phyloP scores from a whole-genome alignment of 1,140 invertebrate species.

The Ooceraea biroi region DNA sequence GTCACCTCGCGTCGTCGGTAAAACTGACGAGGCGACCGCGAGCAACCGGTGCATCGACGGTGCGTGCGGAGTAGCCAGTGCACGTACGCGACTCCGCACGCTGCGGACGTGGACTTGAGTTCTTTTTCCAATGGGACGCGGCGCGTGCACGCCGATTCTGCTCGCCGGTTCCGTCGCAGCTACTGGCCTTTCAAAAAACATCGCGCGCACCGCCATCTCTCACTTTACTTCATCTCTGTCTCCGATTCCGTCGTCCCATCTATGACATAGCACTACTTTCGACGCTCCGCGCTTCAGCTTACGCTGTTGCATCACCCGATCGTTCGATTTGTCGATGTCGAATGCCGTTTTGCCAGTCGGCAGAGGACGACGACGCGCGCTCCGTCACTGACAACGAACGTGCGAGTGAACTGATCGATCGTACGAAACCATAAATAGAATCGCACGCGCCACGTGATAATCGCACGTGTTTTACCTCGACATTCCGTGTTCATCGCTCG shows the following conservation, averaged over 20 bases:
- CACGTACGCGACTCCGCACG: slow-evolving; percentile 16
- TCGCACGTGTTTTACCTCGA: slow-evolving; percentile 44
- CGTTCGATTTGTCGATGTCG: too few relatives aligned
- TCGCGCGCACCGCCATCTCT: slow-evolving; percentile 75
- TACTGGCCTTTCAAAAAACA: slow-evolving; percentile 82
- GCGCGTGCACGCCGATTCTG: slow-evolving; percentile 74
- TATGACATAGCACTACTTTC: slow-evolving; percentile 66
- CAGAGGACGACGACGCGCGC: too few relatives aligned
- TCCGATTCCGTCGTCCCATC: background rate
- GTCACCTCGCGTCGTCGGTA: background rate
- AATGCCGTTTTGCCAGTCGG: too few relatives aligned
- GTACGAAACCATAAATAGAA: too few relatives aligned
- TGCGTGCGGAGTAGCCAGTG: slow-evolving; percentile 30
- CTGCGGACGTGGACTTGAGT: slow-evolving; percentile 68
- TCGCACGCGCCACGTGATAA: slow-evolving; percentile 25
- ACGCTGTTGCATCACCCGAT: too few relatives aligned
- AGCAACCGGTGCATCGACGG: background rate
- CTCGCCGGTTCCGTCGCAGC: slow-evolving; percentile 76
- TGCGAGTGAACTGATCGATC: slow-evolving; percentile 41
- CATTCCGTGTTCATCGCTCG: too few relatives aligned
- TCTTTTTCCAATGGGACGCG: slow-evolving; percentile 81
- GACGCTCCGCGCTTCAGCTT: too few relatives aligned
- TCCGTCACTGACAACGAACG: slow-evolving; percentile 27
- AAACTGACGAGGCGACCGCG: background rate
- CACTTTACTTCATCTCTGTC: slow-evolving; percentile 43